These are phyloP conservation scores for Cryptoprocta ferox DNA, from an alignment of 2,797 vertebrate species.

Conservation along the genomic window DNA sequence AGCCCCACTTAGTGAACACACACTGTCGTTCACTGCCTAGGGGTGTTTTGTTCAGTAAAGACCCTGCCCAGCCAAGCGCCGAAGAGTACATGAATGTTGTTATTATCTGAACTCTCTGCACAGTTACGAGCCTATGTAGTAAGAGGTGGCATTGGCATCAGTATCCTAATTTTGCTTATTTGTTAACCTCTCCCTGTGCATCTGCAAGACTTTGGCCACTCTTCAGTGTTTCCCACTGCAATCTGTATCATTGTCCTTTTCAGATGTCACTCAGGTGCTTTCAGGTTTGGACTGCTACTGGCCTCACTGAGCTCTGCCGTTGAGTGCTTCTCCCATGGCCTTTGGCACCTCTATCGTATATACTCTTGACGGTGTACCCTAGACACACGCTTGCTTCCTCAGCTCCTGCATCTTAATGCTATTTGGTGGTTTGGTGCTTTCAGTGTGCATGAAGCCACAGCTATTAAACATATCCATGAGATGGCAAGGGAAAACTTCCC, in stretches of 20 bases:
- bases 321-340: neutral
- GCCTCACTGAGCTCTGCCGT: neutral
- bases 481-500: neutral
- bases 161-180: neutral
- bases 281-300: neutral
- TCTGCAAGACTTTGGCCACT: slow-evolving; percentile 37
- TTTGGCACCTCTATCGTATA: neutral
- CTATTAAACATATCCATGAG: neutral
- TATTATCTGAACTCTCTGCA: neutral
- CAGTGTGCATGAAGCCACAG: neutral
- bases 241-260: neutral
- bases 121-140: slow-evolving; percentile 9
- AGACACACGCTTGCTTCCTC: neutral
- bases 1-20: neutral
- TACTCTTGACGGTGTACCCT: neutral
- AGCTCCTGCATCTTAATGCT: neutral
- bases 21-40: neutral
- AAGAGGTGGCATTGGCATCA: neutral
- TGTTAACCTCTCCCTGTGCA: slow-evolving; percentile 24
- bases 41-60: neutral
- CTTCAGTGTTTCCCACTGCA: neutral
- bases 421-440: neutral
- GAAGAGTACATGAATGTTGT: neutral
- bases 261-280: neutral
- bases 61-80: neutral